Evolutionary conservation across 1,140 invertebrate species (phyloP).

Genomic region (Glomeris maerens): DNA sequence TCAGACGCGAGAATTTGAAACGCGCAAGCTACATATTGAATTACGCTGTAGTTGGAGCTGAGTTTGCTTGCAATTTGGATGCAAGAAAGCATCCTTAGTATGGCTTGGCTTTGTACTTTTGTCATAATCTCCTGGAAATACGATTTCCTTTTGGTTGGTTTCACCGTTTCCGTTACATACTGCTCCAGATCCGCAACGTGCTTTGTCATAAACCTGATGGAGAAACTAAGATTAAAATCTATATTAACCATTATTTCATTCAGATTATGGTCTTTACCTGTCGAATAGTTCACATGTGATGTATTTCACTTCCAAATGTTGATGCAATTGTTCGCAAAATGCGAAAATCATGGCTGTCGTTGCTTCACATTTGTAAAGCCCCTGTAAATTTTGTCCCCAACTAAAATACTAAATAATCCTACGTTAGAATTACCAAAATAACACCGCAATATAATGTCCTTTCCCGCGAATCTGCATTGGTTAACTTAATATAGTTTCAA

Average conservation of each 20-base stretch:
- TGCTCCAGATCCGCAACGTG: conserved; percentile 24
- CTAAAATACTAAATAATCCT: too few species aligned
- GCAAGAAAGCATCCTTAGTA: conserved; percentile 23
- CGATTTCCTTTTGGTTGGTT: conserved; percentile 10
- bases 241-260: not conserved
- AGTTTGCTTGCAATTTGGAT: conserved; percentile 29
- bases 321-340: conserved; percentile 19
- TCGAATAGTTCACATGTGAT: conserved; percentile 21
- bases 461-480: too few species aligned
- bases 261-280: conserved; percentile 13
- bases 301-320: conserved; percentile 19
- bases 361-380: too few species aligned
- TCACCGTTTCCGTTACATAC: conserved; percentile 19
- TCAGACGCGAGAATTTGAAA: too few species aligned
- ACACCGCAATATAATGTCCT: too few species aligned
- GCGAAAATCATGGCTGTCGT: conserved; percentile 17
- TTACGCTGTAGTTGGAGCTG: conserved; percentile 25
- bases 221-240: not conserved
- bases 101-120: conserved; percentile 22
- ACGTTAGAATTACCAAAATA: too few species aligned
- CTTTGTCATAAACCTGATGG: conserved; percentile 24
- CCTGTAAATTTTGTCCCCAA: too few species aligned
- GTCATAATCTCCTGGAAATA: conserved; percentile 22
- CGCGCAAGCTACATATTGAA: too few species aligned
- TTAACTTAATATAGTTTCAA: too few species aligned